These are phyloP conservation scores for Xenotilapia caudafasciata DNA, from an alignment of 2,113 vertebrate genomes.

Conservation along the genomic window DNA sequence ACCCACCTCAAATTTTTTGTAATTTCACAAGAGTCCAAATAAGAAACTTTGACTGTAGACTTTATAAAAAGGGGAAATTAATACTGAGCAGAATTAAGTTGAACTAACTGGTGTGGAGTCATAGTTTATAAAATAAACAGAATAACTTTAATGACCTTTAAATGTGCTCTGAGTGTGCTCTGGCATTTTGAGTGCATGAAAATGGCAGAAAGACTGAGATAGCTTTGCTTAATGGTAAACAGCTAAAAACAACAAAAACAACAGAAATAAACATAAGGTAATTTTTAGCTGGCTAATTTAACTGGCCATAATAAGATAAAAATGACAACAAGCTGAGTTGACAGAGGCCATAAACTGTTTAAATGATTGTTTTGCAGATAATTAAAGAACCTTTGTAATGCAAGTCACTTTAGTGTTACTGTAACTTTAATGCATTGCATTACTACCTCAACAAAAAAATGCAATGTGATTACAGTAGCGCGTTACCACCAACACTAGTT, in stretches of 20 bases:
- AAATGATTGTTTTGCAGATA: neutral
- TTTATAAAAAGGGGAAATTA: neutral
- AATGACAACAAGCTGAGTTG: neutral
- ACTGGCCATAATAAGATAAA: neutral
- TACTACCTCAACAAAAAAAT: neutral
- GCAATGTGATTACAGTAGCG: rapidly evolving
- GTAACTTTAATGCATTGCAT: neutral
- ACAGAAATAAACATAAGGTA: neutral
- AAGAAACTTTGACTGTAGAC: neutral
- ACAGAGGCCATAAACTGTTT: neutral
- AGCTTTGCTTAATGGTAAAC: neutral
- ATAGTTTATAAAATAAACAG: neutral
- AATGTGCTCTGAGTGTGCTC: neutral
- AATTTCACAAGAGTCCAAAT: neutral
- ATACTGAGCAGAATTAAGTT: neutral
- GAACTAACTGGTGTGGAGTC: rapidly evolving
- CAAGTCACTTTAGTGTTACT: neutral
- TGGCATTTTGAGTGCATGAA: neutral
- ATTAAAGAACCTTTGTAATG: neutral
- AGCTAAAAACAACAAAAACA: neutral
- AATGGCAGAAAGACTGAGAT: neutral
- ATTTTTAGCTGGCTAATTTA: neutral
- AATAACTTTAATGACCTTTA: neutral
- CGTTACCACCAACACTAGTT: neutral
- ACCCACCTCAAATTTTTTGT: too few relatives aligned